phyloP scores from a whole-genome alignment of 2,113 vertebrate species.

The Lethenteron camtschaticum region DNA sequence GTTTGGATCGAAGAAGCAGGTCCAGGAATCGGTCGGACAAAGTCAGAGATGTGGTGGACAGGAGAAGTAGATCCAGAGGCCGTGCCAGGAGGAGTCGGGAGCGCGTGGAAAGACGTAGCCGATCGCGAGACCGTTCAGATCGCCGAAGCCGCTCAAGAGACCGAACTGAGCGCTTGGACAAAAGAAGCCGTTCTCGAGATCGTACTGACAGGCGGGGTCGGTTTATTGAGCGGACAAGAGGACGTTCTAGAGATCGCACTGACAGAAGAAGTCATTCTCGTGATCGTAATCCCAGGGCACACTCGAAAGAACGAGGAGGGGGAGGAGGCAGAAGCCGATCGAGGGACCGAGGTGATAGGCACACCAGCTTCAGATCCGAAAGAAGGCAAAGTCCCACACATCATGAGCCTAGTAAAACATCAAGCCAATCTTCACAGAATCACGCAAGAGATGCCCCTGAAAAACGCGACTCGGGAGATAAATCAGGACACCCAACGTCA shows the following conservation, averaged over 20 bases:
- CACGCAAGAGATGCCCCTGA: not conserved
- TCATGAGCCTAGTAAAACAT: not conserved
- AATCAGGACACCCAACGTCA: too few relatives aligned
- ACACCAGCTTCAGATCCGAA: not conserved
- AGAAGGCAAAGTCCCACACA: not conserved
- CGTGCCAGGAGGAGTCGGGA: not conserved
- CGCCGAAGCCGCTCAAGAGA: constrained; percentile 1
- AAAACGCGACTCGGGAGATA: not conserved
- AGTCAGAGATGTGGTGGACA: not conserved
- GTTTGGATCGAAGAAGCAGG: not conserved
- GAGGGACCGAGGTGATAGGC: not conserved
- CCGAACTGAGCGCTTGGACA: not conserved
- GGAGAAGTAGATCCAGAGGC: not conserved
- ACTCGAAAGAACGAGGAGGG: constrained; percentile 1
- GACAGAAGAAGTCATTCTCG: constrained; percentile 3
- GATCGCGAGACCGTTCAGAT: not conserved
- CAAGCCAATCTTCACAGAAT: not conserved
- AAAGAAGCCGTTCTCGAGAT: constrained; percentile 3
- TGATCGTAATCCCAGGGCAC: not conserved
- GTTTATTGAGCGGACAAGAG: not conserved
- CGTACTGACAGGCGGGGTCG: not conserved
- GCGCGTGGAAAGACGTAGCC: not conserved
- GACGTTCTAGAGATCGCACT: not conserved
- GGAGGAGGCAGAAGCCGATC: not conserved
- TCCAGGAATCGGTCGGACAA: not conserved